A percentile compares a stretch with the other conserved stretches of the same genome.
Conservation (phyloP, 2,113 vertebrate genomes). For the Siphamia tubifer region DNA sequence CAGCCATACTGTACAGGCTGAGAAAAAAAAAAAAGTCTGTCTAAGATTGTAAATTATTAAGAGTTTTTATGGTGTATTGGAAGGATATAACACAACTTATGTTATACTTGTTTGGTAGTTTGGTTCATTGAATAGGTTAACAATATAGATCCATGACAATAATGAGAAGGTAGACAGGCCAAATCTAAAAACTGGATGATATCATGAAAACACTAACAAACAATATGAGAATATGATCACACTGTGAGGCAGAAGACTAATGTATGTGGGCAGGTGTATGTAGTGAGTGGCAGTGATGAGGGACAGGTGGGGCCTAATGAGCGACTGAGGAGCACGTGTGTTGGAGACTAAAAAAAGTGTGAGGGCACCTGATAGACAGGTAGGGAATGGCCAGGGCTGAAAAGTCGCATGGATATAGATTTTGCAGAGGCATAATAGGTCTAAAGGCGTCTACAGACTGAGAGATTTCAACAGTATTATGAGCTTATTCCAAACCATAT, state of each 20-base stretch:
- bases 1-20: neutral
- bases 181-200: neutral
- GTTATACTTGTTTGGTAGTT: no score
- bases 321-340: neutral
- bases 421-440: neutral
- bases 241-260: neutral
- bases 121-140: no score
- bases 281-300: neutral
- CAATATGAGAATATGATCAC: neutral
- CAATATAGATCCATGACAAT: no score
- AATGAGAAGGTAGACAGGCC: neutral
- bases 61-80: no score
- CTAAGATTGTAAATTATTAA: no score
- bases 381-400: neutral
- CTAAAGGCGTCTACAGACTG: no score
- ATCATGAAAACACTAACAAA: neutral
- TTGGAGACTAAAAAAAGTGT: neutral
- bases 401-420: neutral
- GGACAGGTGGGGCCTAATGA: conserved; percentile 8
- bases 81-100: no score
- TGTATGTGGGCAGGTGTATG: neutral
- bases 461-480: no score
- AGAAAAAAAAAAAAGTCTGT: no score
- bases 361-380: neutral
- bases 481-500: no score